Percentiles rank a stretch among this genome's conserved stretches.
Evolutionary conservation across 2,113 vertebrate genomes (phyloP).

Genomic region (Falco punctatus): DNA sequence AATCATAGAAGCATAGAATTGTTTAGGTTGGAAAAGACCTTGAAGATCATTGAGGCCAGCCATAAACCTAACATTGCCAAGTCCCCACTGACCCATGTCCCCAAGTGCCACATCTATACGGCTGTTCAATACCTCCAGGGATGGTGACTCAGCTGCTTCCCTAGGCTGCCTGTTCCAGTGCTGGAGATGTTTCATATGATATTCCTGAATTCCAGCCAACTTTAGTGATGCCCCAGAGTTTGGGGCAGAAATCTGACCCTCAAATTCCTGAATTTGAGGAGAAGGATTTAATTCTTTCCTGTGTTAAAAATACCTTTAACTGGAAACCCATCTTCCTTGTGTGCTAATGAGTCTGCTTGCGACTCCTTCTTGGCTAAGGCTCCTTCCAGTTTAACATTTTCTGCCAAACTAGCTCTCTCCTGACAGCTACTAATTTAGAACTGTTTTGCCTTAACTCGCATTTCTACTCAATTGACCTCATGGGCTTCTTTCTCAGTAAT

Average conservation of each 20-base stretch:
- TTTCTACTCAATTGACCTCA: slow-evolving; percentile 32
- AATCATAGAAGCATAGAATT: too few relatives aligned
- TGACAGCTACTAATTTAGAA: slow-evolving; percentile 46
- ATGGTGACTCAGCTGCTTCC: not conserved
- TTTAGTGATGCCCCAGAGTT: not conserved
- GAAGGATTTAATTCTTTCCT: not conserved
- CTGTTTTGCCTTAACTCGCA: slow-evolving; percentile 24
- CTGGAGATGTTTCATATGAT: not conserved
- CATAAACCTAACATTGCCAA: not conserved
- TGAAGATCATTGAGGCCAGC: not conserved
- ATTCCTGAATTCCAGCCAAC: not conserved
- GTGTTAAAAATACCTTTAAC: not conserved
- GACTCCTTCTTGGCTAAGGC: slow-evolving; percentile 2
- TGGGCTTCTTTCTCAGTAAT: not conserved
- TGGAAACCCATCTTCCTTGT: not conserved
- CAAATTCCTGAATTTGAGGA: not conserved
- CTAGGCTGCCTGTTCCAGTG: not conserved
- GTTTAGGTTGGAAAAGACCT: not conserved
- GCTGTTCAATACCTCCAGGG: not conserved
- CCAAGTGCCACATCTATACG: not conserved
- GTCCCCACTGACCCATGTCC: not conserved
- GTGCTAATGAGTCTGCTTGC: not conserved
- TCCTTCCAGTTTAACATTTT: not conserved
- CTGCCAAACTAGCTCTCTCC: slow-evolving; percentile 42
- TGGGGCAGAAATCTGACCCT: not conserved